Conservation (phyloP, 2,113 vertebrate genomes). For the Alosa alosa region DNA sequence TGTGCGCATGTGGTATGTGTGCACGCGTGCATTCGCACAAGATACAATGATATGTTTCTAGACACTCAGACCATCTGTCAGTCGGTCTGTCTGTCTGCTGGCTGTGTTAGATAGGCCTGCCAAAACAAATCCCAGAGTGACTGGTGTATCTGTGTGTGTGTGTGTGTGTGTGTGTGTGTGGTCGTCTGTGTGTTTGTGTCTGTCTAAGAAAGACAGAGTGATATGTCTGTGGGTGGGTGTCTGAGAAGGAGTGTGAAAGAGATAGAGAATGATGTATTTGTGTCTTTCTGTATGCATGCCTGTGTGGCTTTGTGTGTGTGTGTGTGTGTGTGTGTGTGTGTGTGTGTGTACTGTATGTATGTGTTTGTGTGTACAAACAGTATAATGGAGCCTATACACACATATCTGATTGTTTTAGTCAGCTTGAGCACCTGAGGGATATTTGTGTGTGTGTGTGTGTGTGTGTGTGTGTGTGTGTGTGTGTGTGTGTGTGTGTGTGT, state of each 20-base stretch:
- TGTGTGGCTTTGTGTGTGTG: slow-evolving; percentile 17
- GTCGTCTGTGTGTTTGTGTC: background rate
- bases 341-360: slow-evolving; percentile 39
- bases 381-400: too few species aligned
- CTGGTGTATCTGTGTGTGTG: background rate
- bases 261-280: slow-evolving; percentile 15
- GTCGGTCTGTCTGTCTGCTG: background rate
- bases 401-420: too few species aligned
- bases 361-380: slow-evolving; percentile 25
- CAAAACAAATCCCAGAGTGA: background rate
- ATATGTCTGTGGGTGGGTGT: slow-evolving; percentile 23
- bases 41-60: slow-evolving; percentile 21
- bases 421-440: background rate
- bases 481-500: slow-evolving; percentile 29
- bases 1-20: background rate
- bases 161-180: background rate
- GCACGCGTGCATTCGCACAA: background rate
- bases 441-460: background rate
- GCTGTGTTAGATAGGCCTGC: background rate
- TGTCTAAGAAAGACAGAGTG: background rate
- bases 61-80: slow-evolving; percentile 24
- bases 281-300: slow-evolving; percentile 11
- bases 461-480: slow-evolving; percentile 35
- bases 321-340: slow-evolving; percentile 39
- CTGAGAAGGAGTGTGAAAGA: slow-evolving; percentile 28